Evolutionary conservation across 2,888 invertebrate species (phyloP), one percentile per base, ranked within the genome.

Genomic region (Brachyptera risi): DNA sequence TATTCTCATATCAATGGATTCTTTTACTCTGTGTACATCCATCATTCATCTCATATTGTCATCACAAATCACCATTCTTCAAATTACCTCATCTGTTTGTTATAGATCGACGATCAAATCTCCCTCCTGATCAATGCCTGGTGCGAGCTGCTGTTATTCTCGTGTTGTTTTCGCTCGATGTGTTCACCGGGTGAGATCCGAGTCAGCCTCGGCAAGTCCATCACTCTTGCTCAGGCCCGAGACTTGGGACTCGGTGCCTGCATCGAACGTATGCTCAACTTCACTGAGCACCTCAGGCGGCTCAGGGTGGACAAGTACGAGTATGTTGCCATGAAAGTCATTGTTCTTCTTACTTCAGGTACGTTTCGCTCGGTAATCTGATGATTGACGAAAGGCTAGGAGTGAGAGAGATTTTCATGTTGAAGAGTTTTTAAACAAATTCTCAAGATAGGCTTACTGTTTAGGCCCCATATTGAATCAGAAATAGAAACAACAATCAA

Each of bases 31-130:
- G n/a, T n/a, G n/a, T n/a, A n/a, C n/a, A n/a, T n/a, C n/a, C n/a
- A n/a, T n/a, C n/a, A n/a, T n/a, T n/a, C n/a, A n/a, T n/a, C n/a
- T n/a, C n/a, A n/a, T n/a, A n/a, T n/a, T n/a, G n/a, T 21, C 15
- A 57, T 26, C 31, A 57, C n/a, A 15, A 47, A 11, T 58, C 27
- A 17, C 35, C 11, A 15, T n/a, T n/a, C n/a, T n/a, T n/a, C n/a
- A n/a, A n/a, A n/a, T n/a, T n/a, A n/a, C 7, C 40, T 40, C 9
- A n/a, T 15, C 40, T 40, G 9, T 40, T 5, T 40, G 40, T 40
- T 66, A 35, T 76, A 94, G 94, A 96, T 96, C 75, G 97, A 97
- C 78, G 97, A 97, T 80, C 97, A 97, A 80, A 97, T 96, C 71
- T 90, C 95, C 72, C 80, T 97, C 72, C 84, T 97, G 68, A 96